Conservation (phyloP, 1,140 invertebrate species). For the Drosophila sucinea region DNA sequence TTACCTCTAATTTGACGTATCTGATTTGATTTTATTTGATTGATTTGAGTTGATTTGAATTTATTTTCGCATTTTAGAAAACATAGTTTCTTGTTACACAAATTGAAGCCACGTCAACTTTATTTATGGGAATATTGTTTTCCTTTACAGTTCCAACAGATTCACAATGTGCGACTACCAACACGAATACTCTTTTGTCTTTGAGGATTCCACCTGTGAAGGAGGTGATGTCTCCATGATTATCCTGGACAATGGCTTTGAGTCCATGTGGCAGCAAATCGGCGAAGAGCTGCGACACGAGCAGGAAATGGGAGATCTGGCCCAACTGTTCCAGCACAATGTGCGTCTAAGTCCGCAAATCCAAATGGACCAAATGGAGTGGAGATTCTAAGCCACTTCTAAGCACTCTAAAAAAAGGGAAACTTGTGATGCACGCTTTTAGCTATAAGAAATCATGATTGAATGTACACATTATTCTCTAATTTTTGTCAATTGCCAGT, state of each 20-base stretch:
- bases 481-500: neutral
- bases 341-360: conserved; percentile 35
- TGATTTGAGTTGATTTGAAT: neutral
- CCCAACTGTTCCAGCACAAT: conserved; percentile 57
- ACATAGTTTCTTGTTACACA: no score
- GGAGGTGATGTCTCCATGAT: conserved; percentile 37
- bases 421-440: conserved; percentile 30
- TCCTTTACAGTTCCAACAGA: conserved; percentile 25
- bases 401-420: neutral
- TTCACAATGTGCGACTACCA: conserved; percentile 66
- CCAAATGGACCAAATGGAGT: conserved; percentile 19
- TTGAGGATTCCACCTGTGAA: conserved; percentile 60
- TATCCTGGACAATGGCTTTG: conserved; percentile 52
- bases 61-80: no score
- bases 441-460: neutral
- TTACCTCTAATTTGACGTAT: no score
- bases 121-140: neutral
- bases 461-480: neutral
- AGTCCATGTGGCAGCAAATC: conserved; percentile 63
- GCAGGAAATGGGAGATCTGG: conserved; percentile 50
- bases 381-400: conserved; percentile 12
- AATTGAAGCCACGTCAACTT: no score
- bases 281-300: conserved; percentile 60
- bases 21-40: neutral
- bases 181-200: conserved; percentile 62